Evolutionary conservation across 2,113 vertebrate genomes (phyloP).

Genomic region (Osmerus eperlanus): DNA sequence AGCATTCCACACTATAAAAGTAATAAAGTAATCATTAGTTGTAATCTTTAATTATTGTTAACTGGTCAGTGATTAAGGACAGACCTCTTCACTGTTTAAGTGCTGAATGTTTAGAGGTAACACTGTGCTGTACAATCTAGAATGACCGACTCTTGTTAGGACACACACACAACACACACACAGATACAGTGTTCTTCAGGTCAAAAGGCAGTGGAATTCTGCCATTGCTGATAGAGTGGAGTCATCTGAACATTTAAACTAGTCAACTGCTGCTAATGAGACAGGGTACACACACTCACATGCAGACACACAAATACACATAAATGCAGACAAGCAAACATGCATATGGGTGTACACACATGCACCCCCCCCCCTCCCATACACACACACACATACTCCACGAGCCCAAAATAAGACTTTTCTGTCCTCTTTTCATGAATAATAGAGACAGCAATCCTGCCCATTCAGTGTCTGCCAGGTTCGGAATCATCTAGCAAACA

Average conservation of each 20-base stretch:
- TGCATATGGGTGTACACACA: not conserved
- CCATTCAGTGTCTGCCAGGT: constrained; percentile 36
- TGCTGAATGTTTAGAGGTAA: constrained; percentile 14
- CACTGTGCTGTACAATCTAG: constrained; percentile 22
- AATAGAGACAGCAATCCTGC: constrained; percentile 42
- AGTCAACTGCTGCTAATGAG: constrained; percentile 41
- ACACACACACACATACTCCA: not conserved
- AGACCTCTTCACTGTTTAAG: too few species aligned
- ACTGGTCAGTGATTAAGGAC: too few species aligned
- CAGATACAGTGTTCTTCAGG: constrained; percentile 13
- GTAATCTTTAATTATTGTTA: too few species aligned
- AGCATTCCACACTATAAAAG: too few species aligned
- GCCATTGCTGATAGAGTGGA: constrained; percentile 31
- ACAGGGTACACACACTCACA: constrained; percentile 28
- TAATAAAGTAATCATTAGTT: too few species aligned
- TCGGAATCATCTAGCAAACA: constrained; percentile 52
- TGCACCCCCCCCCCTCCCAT: too few species aligned
- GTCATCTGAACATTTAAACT: constrained; percentile 44
- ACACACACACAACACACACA: constrained; percentile 20
- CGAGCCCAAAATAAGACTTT: not conserved
- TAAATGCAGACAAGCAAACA: constrained; percentile 6
- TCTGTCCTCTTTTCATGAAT: constrained; percentile 51
- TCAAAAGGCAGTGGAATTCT: not conserved
- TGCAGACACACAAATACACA: constrained; percentile 28
- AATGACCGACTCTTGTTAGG: constrained; percentile 16